Evolutionary conservation across 2,888 invertebrate genomes (phyloP), one percentile per base, ranked within the genome.

Genomic region (Nomada ferruginata): DNA sequence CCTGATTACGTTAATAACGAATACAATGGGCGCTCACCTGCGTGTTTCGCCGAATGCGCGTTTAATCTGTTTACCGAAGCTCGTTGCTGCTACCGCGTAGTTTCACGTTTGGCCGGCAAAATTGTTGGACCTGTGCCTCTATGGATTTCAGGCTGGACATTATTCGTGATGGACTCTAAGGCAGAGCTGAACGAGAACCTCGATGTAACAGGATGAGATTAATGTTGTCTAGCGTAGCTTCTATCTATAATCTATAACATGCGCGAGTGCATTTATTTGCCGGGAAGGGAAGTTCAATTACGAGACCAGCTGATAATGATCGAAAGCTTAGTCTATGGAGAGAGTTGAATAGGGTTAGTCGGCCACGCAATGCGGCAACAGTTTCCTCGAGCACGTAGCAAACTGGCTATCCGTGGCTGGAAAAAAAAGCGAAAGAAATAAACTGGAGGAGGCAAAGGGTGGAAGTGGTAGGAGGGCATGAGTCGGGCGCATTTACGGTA

Each of bases 1-100:
- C 75, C 80, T 77, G 85, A 87, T 87, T 87, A 86, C 82, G 84
- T 85, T 85, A 85, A 87, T 87, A 84, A 87, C 72, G 78, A 84
- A 85, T 79, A 75, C 80, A 83, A 88, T 83, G 80, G 86, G 73
- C 68, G 84, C 68, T 87, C 86, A 83, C 82, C 81, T 82, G 87
- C 80, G 75, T 86, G 86, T 86, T 79, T 76, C 83, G 72, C 55
- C 65, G 75, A 86, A 83, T 59, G 65, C 72, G 75, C 72, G 77
- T 84, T 87, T 85, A 85, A 88, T 83, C 81, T 79, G 76, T 88
- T 87, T 87, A 79, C 60, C 76, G 76, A 64, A 60, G 60, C 70
- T 72, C 73, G 68, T 72, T 76, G 52, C 44, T 29, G 57, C 64
- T 70, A 60, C 64, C 87, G 63, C 18, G 44, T 55, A 20, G 55